These are phyloP conservation scores for Hemichromis elongatus DNA, from an alignment of 2,113 vertebrate genomes.

Conservation along the genomic window DNA sequence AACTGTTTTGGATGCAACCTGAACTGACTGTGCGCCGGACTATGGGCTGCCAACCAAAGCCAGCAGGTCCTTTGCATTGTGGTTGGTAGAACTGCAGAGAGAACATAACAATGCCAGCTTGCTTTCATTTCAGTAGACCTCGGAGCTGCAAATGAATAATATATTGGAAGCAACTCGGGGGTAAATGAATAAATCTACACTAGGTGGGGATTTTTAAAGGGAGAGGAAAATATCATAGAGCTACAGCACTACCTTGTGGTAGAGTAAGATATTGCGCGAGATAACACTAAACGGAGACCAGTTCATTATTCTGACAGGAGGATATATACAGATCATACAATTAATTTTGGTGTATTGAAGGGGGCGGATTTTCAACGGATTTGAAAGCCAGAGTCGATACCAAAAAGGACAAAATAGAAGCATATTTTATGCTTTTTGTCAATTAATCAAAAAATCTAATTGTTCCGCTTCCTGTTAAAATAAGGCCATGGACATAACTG, in stretches of 20 bases:
- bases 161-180: slow-evolving; percentile 36
- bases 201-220: not conserved
- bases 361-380: not conserved
- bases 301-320: not conserved
- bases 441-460: slow-evolving; percentile 36
- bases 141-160: slow-evolving; percentile 51
- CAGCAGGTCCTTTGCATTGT: slow-evolving; percentile 44
- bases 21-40: slow-evolving; percentile 15
- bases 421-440: not conserved
- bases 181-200: slow-evolving; percentile 61
- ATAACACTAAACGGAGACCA: not conserved
- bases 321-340: not conserved
- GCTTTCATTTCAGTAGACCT: slow-evolving; percentile 51
- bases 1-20: slow-evolving; percentile 8
- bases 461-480: slow-evolving; percentile 36
- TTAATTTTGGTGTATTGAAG: not conserved
- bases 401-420: not conserved
- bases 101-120: slow-evolving; percentile 45
- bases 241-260: slow-evolving; percentile 58
- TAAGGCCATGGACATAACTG: slow-evolving; percentile 30
- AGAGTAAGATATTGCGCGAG: not conserved
- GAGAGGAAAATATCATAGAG: slow-evolving; percentile 33
- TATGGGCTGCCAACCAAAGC: slow-evolving; percentile 16
- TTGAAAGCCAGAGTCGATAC: not conserved
- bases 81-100: slow-evolving; percentile 37